Conservation (phyloP, 2,113 vertebrate species). For the Talpa occidentalis region DNA sequence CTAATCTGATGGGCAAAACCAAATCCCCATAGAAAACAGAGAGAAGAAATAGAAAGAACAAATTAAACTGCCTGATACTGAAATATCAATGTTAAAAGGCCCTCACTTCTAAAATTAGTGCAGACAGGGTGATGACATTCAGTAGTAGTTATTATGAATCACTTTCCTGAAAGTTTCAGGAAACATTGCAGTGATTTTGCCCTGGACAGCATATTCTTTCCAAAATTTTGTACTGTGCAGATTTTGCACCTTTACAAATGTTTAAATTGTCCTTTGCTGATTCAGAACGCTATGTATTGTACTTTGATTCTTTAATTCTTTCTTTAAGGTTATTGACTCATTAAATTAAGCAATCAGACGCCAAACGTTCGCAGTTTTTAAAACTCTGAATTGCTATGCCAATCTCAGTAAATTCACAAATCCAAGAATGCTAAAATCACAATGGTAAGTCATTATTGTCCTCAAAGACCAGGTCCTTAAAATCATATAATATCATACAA, state of each 20-base stretch:
- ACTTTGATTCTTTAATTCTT: background rate
- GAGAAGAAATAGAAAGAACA: background rate
- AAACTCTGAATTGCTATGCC: background rate
- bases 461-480: background rate
- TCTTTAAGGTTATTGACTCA: background rate
- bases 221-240: background rate
- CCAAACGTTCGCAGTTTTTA: background rate
- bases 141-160: background rate
- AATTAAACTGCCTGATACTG: background rate
- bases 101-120: background rate
- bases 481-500: slow-evolving; percentile 17
- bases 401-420: background rate
- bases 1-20: background rate
- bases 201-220: background rate
- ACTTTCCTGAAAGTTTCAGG: background rate
- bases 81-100: background rate
- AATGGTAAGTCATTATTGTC: background rate
- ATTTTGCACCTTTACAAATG: background rate
- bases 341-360: background rate
- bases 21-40: background rate
- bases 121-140: background rate
- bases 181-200: background rate
- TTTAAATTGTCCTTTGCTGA: background rate
- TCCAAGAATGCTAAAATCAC: background rate
- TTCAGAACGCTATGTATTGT: background rate